Conservation (phyloP, 2,797 vertebrate species). For the Coreius guichenoti region DNA sequence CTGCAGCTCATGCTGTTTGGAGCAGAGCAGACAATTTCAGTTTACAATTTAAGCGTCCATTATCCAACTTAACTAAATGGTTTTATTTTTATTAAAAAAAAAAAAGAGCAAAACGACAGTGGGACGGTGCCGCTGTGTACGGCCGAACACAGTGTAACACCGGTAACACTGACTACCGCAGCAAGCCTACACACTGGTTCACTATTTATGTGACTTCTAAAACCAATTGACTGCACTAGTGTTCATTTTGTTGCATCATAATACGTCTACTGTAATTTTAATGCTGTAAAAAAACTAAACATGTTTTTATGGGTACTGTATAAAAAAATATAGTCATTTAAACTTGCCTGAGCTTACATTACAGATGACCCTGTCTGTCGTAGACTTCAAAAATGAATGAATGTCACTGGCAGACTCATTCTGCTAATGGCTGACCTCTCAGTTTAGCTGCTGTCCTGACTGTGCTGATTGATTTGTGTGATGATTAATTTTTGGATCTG, state of each 20-base stretch:
- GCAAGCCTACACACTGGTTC: neutral
- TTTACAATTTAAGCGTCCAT: too few relatives aligned
- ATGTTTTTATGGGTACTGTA: neutral
- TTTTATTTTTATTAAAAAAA: too few relatives aligned
- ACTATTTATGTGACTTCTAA: neutral
- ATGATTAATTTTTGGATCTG: slow-evolving; percentile 20
- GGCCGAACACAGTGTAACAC: too few relatives aligned
- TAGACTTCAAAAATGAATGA: slow-evolving; percentile 4
- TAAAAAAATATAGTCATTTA: neutral
- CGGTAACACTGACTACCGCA: too few relatives aligned
- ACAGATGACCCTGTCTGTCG: slow-evolving; percentile 7
- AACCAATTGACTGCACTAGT: neutral
- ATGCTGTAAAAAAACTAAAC: neutral
- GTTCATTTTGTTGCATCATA: neutral
- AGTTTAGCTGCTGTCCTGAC: slow-evolving; percentile 16
- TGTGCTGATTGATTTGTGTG: slow-evolving; percentile 31
- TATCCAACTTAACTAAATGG: too few relatives aligned
- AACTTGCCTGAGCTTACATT: neutral
- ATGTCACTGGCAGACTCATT: slow-evolving; percentile 1
- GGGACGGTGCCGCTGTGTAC: too few relatives aligned
- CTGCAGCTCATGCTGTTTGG: too few relatives aligned
- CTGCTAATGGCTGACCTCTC: slow-evolving; percentile 25
- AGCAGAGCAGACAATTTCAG: too few relatives aligned
- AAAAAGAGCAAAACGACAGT: too few relatives aligned
- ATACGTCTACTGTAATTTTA: neutral